These are phyloP conservation scores for Drosophila melanica DNA, from an alignment of 1,140 invertebrate species.

Conservation along the genomic window DNA sequence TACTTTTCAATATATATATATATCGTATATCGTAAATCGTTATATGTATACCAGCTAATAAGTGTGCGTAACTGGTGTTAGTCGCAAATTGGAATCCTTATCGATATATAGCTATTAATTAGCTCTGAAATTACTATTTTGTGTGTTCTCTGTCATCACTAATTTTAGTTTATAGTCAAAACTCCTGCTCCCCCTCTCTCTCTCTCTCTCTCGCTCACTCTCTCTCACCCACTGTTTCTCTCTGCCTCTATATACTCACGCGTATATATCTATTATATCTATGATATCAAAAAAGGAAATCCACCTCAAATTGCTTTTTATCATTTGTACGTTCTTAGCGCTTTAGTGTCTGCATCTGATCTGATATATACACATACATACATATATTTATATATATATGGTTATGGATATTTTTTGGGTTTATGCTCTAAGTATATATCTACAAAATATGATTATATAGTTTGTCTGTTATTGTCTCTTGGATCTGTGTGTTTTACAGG, in stretches of 20 bases:
- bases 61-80: slow-evolving; percentile 83
- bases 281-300: background rate
- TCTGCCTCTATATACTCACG: background rate
- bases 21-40: slow-evolving; percentile 27
- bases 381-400: slow-evolving; percentile 36
- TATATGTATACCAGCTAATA: slow-evolving; percentile 45
- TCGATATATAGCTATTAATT: slow-evolving; percentile 25
- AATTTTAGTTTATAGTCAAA: slow-evolving; percentile 60
- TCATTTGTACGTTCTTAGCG: slow-evolving; percentile 49
- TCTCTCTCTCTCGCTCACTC: slow-evolving; percentile 8
- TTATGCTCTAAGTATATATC: slow-evolving; percentile 30
- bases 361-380: slow-evolving; percentile 34
- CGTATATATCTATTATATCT: slow-evolving; percentile 4
- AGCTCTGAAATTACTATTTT: slow-evolving; percentile 36
- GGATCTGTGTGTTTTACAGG: slow-evolving; percentile 9
- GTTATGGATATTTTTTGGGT: slow-evolving; percentile 52
- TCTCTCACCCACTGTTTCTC: background rate
- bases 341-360: slow-evolving; percentile 53
- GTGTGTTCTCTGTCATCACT: slow-evolving; percentile 79
- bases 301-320: slow-evolving; percentile 31
- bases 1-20: slow-evolving; percentile 29
- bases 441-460: slow-evolving; percentile 28
- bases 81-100: slow-evolving; percentile 69
- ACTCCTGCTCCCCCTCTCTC: background rate
- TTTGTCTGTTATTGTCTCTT: slow-evolving; percentile 34